phyloP scores from a whole-genome alignment of 2,113 vertebrate species.

The Fukomys damarensis region DNA sequence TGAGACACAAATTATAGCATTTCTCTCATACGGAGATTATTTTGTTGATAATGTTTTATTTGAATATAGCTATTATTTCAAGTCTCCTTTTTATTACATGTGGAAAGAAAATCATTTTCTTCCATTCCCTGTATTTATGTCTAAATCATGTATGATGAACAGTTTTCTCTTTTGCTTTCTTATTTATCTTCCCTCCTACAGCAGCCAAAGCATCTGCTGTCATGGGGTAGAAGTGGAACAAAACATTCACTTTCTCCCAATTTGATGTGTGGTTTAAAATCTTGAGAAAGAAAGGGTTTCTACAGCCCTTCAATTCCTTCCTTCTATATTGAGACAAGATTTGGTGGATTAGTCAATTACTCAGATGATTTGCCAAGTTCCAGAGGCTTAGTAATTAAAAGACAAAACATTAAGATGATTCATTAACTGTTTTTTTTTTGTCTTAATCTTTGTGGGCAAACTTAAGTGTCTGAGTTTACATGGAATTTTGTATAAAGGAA shows the following conservation, averaged over 20 bases:
- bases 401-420: slow-evolving; percentile 29
- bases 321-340: neutral
- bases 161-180: slow-evolving; percentile 1
- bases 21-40: neutral
- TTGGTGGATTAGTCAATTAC: neutral
- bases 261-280: neutral
- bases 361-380: neutral
- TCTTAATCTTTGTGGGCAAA: slow-evolving; percentile 11
- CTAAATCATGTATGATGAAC: neutral
- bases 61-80: neutral
- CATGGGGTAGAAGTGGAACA: neutral
- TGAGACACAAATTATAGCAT: neutral
- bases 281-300: neutral
- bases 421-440: neutral
- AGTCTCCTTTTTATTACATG: neutral
- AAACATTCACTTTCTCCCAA: neutral
- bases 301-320: neutral
- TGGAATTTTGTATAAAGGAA: neutral
- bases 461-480: slow-evolving; percentile 1
- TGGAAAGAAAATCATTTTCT: neutral
- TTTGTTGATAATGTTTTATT: slow-evolving; percentile 21
- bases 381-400: neutral
- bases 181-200: neutral
- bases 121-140: neutral
- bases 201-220: neutral